Evolutionary conservation across 2,888 invertebrate genomes (phyloP).

Genomic region (Cylindroiulus punctatus): DNA sequence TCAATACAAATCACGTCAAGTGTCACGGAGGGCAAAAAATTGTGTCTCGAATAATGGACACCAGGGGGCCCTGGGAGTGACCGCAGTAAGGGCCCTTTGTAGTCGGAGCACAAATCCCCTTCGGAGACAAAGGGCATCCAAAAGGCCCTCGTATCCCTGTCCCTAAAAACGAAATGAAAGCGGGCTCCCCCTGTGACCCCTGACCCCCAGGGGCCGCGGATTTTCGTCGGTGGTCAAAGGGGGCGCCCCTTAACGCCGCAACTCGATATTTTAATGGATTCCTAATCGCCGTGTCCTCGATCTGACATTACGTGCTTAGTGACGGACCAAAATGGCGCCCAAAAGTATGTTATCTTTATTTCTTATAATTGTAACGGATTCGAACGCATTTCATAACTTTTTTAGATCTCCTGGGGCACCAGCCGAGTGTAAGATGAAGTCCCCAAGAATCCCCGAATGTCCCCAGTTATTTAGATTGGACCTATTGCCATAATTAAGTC

Average conservation of each 20-base stretch:
- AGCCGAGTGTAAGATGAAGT: no score
- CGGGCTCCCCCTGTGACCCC: neutral
- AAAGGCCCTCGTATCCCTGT: slow-evolving; percentile 19
- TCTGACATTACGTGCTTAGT: neutral
- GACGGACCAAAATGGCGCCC: no score
- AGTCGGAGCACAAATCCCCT: neutral
- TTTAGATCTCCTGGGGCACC: no score
- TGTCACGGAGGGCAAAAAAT: slow-evolving; percentile 16
- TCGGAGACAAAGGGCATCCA: neutral
- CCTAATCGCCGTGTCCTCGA: neutral
- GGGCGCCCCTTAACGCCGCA: slow-evolving; percentile 31
- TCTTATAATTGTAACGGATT: no score
- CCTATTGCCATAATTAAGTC: no score
- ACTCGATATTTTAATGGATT: slow-evolving; percentile 45
- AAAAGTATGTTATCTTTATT: no score
- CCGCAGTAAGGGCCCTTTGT: neutral
- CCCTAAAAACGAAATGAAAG: neutral
- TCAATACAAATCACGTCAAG: slow-evolving; percentile 44
- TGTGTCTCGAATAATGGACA: neutral
- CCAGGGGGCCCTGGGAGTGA: neutral
- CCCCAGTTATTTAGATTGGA: no score
- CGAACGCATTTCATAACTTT: no score
- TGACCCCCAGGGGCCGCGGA: slow-evolving; percentile 11
- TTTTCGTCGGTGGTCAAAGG: slow-evolving; percentile 14
- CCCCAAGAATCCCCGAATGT: no score